Evolutionary conservation across 2,113 vertebrate species (phyloP), one percentile per base, ranked within the genome.

Genomic region (Meriones unguiculatus): DNA sequence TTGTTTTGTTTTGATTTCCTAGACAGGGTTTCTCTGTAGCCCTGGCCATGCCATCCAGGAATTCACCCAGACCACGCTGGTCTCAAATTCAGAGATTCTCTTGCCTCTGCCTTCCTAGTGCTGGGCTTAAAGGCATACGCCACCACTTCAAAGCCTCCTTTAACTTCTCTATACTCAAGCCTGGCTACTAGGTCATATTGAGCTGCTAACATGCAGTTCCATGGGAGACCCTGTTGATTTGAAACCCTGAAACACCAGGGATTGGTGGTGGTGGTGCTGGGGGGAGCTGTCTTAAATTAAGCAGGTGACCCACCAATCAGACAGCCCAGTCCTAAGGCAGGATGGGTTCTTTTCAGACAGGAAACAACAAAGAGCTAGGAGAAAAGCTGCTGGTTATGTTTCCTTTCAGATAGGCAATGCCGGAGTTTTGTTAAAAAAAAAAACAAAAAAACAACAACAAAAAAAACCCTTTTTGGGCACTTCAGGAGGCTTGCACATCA

Each of bases 351-450:
- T 90, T 67, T n/a, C 72, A 92, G 62, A 86, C 2, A 76, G 89
- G 82, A 89, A 89, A 77, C 50, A 89, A 87, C 67, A 86, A 89
- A 81, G 35, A 59, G 30, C 70, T 67, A 35, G 14, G 22, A 94
- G 87, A n/a, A 46, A 76, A 93, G 64, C 32, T 17, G 24, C 65
- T 75, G 70, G 67, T 76, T 93, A 22, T 54, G 75, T 50, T 92
- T 90, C 67, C 59, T 90, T 76, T 52, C 25, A 50, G 90, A 88
- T 17, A 77, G 35, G 59, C 15, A n/a, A 22, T 88, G 80, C 5
- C 6, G 2, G 70, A 93, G 30, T 35, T 80, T 54, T 50, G 82
- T 77, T 46, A 5, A 46, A 46, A 46, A 46, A 46, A 4, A 46
- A 46, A 46, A 46, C 3, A 46, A 46, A 46, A 46, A 4, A 46